phyloP scores from a whole-genome alignment of 2,113 vertebrate species.

The Heloderma charlesbogerti region DNA sequence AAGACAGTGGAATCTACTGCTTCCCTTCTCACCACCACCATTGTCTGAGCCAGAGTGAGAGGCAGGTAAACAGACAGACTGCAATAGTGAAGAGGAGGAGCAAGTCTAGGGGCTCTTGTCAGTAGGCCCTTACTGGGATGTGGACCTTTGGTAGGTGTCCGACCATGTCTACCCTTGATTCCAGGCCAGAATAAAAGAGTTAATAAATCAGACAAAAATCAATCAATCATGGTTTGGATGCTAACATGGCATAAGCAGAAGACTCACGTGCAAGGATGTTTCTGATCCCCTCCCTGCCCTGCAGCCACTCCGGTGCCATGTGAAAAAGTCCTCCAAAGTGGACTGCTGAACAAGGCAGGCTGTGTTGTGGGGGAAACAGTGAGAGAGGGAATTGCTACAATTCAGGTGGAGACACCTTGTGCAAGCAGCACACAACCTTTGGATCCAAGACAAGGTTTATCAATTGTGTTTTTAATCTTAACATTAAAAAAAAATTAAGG shows the following conservation, averaged over 20 bases:
- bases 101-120: too few relatives aligned
- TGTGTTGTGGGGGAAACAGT: neutral
- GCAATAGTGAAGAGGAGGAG: too few relatives aligned
- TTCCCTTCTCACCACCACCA: too few relatives aligned
- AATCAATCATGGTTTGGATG: too few relatives aligned
- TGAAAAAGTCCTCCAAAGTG: neutral
- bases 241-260: neutral
- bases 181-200: too few relatives aligned
- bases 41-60: too few relatives aligned
- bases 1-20: too few relatives aligned
- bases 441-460: neutral
- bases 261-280: neutral
- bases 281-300: neutral
- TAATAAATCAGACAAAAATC: neutral
- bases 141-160: too few relatives aligned
- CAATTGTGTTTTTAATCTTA: neutral
- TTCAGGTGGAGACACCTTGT: neutral
- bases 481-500: neutral
- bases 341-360: neutral
- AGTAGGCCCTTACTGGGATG: too few relatives aligned
- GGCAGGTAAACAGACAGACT: too few relatives aligned
- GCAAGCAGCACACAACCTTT: neutral
- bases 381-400: neutral
- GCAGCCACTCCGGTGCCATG: neutral
- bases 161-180: too few relatives aligned